Conservation (phyloP, 2,797 vertebrate genomes). For the Chaenodraco wilsoni region DNA sequence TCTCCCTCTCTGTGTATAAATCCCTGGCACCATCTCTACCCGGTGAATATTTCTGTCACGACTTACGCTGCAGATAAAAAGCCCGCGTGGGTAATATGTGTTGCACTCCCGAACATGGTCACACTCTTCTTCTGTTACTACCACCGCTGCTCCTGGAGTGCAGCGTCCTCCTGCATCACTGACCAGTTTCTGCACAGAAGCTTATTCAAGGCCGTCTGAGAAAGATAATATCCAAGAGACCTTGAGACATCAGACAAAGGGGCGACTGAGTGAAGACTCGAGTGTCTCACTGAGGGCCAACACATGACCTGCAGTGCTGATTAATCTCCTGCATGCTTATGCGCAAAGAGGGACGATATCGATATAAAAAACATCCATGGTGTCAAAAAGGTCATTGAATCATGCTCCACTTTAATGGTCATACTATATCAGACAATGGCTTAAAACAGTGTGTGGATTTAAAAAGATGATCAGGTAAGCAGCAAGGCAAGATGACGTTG, state of each 20-base stretch:
- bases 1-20: constrained; percentile 7
- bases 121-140: constrained; percentile 33
- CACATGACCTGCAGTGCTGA: constrained; percentile 36
- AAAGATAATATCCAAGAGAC: constrained; percentile 56
- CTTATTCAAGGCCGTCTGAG: constrained; percentile 47
- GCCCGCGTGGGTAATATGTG: constrained; percentile 26
- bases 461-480: constrained; percentile 28
- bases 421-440: constrained; percentile 16
- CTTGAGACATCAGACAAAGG: constrained; percentile 50
- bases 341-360: not conserved
- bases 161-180: constrained; percentile 45
- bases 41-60: constrained; percentile 59
- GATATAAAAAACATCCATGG: constrained; percentile 15
- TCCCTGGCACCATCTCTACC: constrained; percentile 24
- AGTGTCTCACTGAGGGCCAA: constrained; percentile 26
- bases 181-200: constrained; percentile 46
- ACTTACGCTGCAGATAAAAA: constrained; percentile 64
- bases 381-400: constrained; percentile 10
- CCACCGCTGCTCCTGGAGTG: constrained; percentile 37
- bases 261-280: constrained; percentile 24
- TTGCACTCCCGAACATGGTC: constrained; percentile 5
- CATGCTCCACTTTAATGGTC: constrained; percentile 10
- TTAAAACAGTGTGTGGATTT: constrained; percentile 10
- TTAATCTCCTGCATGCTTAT: constrained; percentile 8
- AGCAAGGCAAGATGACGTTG: not conserved